phyloP scores from a whole-genome alignment of 2,888 invertebrate species.

The Trissonchulus latispiculum region DNA sequence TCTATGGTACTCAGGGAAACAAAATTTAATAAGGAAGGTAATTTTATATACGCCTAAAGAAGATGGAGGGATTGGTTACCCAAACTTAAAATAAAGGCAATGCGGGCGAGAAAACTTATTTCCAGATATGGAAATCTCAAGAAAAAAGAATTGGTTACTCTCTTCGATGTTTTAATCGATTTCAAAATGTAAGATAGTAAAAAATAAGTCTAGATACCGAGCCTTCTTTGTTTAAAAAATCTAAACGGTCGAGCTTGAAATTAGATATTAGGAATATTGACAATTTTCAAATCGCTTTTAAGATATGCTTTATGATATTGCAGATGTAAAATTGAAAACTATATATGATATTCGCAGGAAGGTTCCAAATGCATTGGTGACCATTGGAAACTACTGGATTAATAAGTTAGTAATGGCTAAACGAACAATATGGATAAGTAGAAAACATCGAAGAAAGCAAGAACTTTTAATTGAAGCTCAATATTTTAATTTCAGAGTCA shows the following conservation, averaged over 20 bases:
- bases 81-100: neutral
- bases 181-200: neutral
- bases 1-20: constrained; percentile 5
- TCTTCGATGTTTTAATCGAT: neutral
- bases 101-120: neutral
- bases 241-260: neutral
- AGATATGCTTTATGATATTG: neutral
- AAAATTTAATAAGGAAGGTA: neutral
- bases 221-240: neutral
- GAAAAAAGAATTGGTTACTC: neutral
- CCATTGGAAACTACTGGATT: neutral
- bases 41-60: neutral
- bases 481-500: neutral
- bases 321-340: neutral
- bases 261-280: neutral
- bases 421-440: neutral
- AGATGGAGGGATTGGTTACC: neutral
- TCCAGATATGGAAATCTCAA: neutral
- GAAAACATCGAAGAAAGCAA: neutral
- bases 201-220: neutral
- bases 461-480: neutral
- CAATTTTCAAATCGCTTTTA: neutral
- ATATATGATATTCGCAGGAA: neutral
- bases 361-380: neutral
- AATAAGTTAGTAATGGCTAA: neutral